phyloP scores from a whole-genome alignment of 2,888 invertebrate genomes.

The Rugalucina vietnamica region DNA sequence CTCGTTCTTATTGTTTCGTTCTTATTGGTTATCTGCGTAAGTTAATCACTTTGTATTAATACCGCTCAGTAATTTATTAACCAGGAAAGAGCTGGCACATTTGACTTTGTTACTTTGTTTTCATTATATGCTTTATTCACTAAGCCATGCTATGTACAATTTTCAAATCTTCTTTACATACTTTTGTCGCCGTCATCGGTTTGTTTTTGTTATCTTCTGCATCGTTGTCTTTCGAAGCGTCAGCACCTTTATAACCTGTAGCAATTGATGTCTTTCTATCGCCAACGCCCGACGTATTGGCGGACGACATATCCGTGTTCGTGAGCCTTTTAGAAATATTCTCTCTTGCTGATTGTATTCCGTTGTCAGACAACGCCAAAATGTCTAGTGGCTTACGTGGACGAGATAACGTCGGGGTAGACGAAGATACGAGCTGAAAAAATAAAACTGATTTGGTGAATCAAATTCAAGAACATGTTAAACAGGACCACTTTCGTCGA shows the following conservation, averaged over 20 bases:
- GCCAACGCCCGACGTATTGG: neutral
- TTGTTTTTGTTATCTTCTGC: neutral
- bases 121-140: no score
- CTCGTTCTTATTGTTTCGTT: no score
- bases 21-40: no score
- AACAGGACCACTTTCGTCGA: no score
- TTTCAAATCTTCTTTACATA: no score
- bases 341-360: conserved; percentile 48
- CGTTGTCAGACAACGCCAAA: conserved; percentile 28
- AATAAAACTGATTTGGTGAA: no score
- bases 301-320: neutral
- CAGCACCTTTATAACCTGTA: neutral
- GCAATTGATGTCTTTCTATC: neutral
- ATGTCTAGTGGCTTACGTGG: neutral
- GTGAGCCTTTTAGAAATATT: conserved; percentile 44
- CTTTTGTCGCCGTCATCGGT: neutral
- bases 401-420: neutral
- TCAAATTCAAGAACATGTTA: no score
- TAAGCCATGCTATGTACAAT: no score
- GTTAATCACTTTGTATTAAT: no score
- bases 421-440: neutral
- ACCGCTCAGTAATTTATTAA: no score
- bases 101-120: no score
- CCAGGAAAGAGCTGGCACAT: no score
- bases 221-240: neutral